A percentile compares a stretch with the other conserved stretches of the same genome.
Conservation (phyloP, 2,113 vertebrate genomes). For the Gracilinanus agilis region DNA sequence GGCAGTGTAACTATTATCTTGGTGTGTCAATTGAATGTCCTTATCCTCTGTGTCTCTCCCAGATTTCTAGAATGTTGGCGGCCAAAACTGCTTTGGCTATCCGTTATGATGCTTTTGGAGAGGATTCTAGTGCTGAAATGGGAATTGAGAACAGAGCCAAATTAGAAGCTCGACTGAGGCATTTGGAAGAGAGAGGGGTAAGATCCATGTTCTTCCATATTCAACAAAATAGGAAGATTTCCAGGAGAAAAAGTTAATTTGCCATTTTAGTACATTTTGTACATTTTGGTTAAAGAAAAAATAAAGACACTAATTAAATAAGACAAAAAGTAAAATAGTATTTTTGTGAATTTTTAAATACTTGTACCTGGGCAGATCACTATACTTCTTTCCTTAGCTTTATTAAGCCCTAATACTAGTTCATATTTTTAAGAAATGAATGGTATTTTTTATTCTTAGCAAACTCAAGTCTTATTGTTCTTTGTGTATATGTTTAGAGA, state of each 20-base stretch:
- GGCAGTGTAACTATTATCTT: background rate
- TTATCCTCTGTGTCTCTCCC: constrained; percentile 55
- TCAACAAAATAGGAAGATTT: background rate
- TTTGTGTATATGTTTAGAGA: background rate
- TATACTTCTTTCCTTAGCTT: background rate
- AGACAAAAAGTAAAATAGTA: background rate
- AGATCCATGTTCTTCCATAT: constrained; percentile 32
- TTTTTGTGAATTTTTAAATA: background rate
- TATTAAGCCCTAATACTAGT: background rate
- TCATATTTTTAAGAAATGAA: background rate
- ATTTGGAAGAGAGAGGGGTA: constrained; percentile 96
- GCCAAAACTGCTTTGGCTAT: constrained; percentile 95
- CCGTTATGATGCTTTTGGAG: constrained; percentile 97
- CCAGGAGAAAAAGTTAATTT: background rate
- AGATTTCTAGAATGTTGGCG: constrained; percentile 98
- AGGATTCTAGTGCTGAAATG: constrained; percentile 95
- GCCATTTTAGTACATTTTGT: background rate
- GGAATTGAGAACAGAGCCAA: constrained; percentile 95
- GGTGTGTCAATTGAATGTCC: background rate
- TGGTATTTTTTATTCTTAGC: background rate
- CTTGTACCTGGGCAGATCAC: background rate
- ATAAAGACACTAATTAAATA: background rate
- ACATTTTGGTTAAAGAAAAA: background rate
- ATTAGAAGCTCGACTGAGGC: constrained; percentile 92
- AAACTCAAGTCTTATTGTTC: background rate